These are phyloP conservation scores for Forbesichthys agassizii DNA, from an alignment of 2,113 vertebrate species.

Conservation along the genomic window DNA sequence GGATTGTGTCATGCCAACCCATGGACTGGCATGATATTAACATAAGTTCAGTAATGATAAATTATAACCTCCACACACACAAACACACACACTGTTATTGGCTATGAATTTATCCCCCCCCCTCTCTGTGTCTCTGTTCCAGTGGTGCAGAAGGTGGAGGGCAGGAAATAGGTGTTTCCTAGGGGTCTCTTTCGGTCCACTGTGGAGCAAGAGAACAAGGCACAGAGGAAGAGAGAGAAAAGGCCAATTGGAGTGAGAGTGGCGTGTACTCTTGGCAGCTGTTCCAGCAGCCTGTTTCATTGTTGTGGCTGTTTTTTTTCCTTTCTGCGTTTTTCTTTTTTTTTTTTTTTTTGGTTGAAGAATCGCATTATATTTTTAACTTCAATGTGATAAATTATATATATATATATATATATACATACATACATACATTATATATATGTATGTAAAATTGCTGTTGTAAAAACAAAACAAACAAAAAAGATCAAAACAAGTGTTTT, in stretches of 20 bases:
- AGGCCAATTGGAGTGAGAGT: constrained; percentile 50
- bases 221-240: constrained; percentile 48
- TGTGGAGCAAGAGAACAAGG: constrained; percentile 63
- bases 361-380: constrained; percentile 64
- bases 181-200: constrained; percentile 72
- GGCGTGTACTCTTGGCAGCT: constrained; percentile 73
- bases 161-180: constrained; percentile 71
- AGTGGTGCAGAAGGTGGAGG: constrained; percentile 68
- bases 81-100: too few relatives aligned
- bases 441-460: constrained; percentile 55
- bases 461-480: constrained; percentile 25
- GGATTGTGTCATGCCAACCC: too few relatives aligned
- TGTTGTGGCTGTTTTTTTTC: constrained; percentile 52
- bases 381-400: constrained; percentile 72
- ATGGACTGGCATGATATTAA: neutral
- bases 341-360: constrained; percentile 39
- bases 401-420: neutral
- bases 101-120: neutral
- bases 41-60: too few relatives aligned
- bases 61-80: too few relatives aligned
- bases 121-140: constrained; percentile 8
- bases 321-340: constrained; percentile 51
- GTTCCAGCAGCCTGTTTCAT: constrained; percentile 69
- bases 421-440: neutral
- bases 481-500: constrained; percentile 55